Evolutionary conservation across 2,113 vertebrate species (phyloP).

Genomic region (Tetrao urogallus): DNA sequence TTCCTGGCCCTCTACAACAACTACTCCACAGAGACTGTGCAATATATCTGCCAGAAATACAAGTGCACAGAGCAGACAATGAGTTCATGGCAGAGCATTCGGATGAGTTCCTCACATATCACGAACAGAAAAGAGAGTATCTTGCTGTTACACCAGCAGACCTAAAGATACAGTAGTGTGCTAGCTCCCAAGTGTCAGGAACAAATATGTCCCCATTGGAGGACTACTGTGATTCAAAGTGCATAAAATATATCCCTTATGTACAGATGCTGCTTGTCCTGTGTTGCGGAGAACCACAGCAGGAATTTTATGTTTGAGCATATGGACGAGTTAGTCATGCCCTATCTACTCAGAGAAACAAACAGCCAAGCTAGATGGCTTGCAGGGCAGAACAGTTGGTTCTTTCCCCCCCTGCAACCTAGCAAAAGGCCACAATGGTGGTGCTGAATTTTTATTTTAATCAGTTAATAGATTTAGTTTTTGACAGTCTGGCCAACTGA

Average conservation of each 20-base stretch:
- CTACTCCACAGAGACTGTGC: not conserved
- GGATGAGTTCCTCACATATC: not conserved
- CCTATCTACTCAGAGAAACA: slow-evolving; percentile 67
- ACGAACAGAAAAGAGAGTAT: not conserved
- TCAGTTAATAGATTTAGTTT: slow-evolving; percentile 2
- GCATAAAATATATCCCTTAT: not conserved
- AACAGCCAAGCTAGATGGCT: slow-evolving; percentile 62
- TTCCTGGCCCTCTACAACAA: not conserved
- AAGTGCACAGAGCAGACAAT: not conserved
- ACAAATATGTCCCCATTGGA: slow-evolving; percentile 27
- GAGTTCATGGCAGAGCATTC: not conserved
- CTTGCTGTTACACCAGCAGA: not conserved
- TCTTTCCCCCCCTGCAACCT: not conserved
- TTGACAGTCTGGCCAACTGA: slow-evolving; percentile 2
- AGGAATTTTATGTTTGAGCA: slow-evolving; percentile 67
- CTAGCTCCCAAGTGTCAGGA: not conserved
- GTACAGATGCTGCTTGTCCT: slow-evolving; percentile 53
- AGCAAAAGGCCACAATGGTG: slow-evolving; percentile 4
- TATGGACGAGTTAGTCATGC: slow-evolving; percentile 71
- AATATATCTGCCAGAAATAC: not conserved
- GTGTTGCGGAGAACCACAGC: slow-evolving; percentile 59
- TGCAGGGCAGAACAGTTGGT: slow-evolving; percentile 43
- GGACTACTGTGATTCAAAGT: not conserved
- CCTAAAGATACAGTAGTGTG: not conserved
- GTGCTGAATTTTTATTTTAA: slow-evolving; percentile 48